These are phyloP conservation scores for Melitaea athalia DNA, from an alignment of 2,888 invertebrate genomes.

Conservation along the genomic window DNA sequence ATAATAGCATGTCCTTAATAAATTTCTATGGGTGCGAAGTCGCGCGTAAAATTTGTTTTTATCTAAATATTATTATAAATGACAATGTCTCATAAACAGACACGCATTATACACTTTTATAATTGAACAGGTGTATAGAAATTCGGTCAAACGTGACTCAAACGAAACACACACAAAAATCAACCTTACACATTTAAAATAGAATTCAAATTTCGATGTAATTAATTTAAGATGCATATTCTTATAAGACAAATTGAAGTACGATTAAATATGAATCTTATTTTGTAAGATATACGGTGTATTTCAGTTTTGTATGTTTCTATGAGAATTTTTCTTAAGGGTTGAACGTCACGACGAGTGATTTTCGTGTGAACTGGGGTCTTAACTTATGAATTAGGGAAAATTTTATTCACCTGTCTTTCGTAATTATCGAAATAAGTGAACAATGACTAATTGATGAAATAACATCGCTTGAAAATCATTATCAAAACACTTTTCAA, in stretches of 20 bases:
- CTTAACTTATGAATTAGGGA: slow-evolving; percentile 34
- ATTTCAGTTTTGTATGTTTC: slow-evolving; percentile 4
- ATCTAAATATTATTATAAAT: not conserved
- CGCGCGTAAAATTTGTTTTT: not conserved
- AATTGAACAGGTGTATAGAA: slow-evolving; percentile 24
- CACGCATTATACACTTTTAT: slow-evolving; percentile 18
- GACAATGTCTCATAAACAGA: slow-evolving; percentile 8
- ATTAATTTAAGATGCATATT: not conserved
- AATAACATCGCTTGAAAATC: no score
- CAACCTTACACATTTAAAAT: not conserved
- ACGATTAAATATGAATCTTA: not conserved
- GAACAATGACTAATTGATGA: not conserved
- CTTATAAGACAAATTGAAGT: not conserved
- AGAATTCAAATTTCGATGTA: not conserved
- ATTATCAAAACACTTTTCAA: no score
- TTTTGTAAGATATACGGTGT: not conserved
- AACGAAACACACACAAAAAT: not conserved
- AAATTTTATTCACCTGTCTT: slow-evolving; percentile 16
- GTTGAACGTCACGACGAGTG: slow-evolving; percentile 53
- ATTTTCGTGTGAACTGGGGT: slow-evolving; percentile 55
- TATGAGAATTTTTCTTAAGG: slow-evolving; percentile 23
- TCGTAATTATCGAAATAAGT: not conserved
- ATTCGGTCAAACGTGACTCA: slow-evolving; percentile 25
- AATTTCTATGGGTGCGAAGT: no score
- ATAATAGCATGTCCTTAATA: not conserved